phyloP scores from a whole-genome alignment of 2,113 vertebrate species.

The Peromyscus leucopus region DNA sequence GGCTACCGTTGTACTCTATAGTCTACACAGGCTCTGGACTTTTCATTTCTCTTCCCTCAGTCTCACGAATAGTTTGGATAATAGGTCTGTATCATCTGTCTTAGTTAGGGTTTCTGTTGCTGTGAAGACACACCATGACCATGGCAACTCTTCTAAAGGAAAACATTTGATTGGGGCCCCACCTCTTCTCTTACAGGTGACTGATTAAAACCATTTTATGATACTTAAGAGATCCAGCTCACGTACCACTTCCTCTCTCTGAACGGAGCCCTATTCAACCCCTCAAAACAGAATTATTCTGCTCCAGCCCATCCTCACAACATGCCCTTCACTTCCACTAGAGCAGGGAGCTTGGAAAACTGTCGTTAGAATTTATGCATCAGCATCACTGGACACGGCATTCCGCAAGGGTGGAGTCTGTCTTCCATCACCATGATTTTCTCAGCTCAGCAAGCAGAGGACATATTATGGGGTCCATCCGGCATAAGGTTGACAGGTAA shows the following conservation, averaged over 20 bases:
- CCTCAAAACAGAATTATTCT: not conserved
- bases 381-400: not conserved
- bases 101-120: too few relatives aligned
- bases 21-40: too few relatives aligned
- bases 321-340: not conserved
- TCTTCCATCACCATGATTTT: not conserved
- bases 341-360: not conserved
- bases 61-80: too few relatives aligned
- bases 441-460: conserved; percentile 35
- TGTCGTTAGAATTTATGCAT: not conserved
- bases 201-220: not conserved
- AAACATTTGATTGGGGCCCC: too few relatives aligned
- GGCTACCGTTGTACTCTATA: too few relatives aligned
- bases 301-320: not conserved
- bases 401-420: not conserved
- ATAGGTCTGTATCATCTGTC: too few relatives aligned
- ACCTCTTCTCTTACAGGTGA: not conserved
- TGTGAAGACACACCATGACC: too few relatives aligned
- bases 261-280: not conserved
- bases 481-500: not conserved
- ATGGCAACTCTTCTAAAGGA: too few relatives aligned
- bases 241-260: conserved; percentile 17
- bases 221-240: not conserved
- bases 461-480: not conserved
- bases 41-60: too few relatives aligned